Evolutionary conservation across 1,140 invertebrate genomes (phyloP).

Genomic region (Goniozus legneri): DNA sequence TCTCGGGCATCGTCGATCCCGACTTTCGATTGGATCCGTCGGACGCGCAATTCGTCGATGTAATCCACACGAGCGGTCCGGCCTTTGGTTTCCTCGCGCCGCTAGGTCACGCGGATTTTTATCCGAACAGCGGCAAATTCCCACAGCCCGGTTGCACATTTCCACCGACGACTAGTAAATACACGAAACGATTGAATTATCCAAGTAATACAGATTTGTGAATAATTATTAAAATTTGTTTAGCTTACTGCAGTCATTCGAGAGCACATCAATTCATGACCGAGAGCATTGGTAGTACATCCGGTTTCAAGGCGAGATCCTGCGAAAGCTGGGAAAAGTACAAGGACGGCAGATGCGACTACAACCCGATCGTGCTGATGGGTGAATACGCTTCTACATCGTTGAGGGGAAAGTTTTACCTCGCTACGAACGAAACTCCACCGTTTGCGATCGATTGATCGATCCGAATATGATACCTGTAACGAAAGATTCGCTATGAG

Average conservation of each 20-base stretch:
- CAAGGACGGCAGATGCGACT: constrained; percentile 31
- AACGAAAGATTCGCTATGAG: too few relatives aligned
- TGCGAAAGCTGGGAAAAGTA: constrained; percentile 43
- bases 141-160: constrained; percentile 48
- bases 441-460: background rate
- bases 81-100: constrained; percentile 45
- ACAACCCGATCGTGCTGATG: constrained; percentile 38
- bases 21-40: constrained; percentile 43
- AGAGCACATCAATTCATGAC: constrained; percentile 54
- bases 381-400: constrained; percentile 42
- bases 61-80: constrained; percentile 56
- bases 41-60: constrained; percentile 57
- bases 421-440: background rate
- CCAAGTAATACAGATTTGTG: background rate
- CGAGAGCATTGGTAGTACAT: constrained; percentile 47
- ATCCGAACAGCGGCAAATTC: constrained; percentile 47
- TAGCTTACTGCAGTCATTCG: constrained; percentile 54
- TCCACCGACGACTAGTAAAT: constrained; percentile 30
- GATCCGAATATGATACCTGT: too few relatives aligned
- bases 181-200: constrained; percentile 2
- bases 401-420: constrained; percentile 18
- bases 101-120: constrained; percentile 56
- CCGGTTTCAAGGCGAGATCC: constrained; percentile 37
- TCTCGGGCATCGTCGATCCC: constrained; percentile 35
- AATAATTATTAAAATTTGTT: background rate